Evolutionary conservation across 2,797 vertebrate genomes (phyloP).

Genomic region (Myotis pilosus): DNA sequence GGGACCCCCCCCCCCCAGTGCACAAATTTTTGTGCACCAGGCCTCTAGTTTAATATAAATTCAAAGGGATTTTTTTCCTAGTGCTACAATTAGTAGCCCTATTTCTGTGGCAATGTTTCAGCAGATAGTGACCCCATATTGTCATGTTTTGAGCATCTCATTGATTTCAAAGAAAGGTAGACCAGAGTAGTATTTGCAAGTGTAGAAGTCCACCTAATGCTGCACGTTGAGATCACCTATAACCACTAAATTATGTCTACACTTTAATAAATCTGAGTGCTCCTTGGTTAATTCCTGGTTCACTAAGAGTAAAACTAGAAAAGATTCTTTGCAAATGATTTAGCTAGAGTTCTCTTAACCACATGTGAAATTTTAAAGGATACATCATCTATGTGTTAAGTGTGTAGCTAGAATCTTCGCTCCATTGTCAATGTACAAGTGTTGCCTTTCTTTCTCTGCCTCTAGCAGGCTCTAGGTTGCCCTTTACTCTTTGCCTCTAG

Average conservation of each 20-base stretch:
- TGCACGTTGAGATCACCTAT: not conserved
- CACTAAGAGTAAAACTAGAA: constrained; percentile 4
- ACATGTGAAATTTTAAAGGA: not conserved
- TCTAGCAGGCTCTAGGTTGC: not conserved
- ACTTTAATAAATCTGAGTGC: not conserved
- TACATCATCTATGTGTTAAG: not conserved
- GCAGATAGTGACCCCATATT: not conserved
- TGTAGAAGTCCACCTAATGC: not conserved
- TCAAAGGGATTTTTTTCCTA: not conserved
- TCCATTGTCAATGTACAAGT: fast-evolving
- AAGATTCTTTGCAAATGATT: not conserved
- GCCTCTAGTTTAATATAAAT: not conserved
- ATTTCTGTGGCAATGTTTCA: not conserved
- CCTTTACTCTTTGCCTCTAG: constrained; percentile 32
- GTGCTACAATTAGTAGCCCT: not conserved
- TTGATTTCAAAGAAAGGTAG: not conserved
- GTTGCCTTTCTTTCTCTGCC: not conserved
- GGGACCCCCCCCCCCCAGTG: too few relatives aligned
- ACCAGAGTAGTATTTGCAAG: not conserved
- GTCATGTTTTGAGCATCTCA: not conserved
- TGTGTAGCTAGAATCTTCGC: fast-evolving
- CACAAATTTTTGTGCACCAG: too few relatives aligned
- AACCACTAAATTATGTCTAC: not conserved
- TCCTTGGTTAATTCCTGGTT: not conserved
- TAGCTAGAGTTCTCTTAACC: not conserved